Percentiles rank a stretch among this genome's conserved stretches.
Evolutionary conservation across 2,797 vertebrate genomes (phyloP).

Genomic region (Coilia nasus): DNA sequence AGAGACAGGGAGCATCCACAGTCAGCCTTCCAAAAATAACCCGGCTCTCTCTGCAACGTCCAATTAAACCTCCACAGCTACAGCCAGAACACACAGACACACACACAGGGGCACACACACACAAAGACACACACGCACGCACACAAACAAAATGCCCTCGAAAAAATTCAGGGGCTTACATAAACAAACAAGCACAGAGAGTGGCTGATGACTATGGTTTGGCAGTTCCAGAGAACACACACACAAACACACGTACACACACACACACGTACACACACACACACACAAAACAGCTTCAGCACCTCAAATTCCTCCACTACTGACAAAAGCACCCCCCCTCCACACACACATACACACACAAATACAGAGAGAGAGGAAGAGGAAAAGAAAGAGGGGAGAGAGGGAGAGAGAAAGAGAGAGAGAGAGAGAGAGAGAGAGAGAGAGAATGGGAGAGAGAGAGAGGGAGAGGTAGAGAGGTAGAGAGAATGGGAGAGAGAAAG

Average conservation of each 20-base stretch:
- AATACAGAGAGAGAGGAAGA: too few species aligned
- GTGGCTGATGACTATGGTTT: neutral
- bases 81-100: neutral
- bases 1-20: too few species aligned
- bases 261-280: neutral
- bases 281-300: neutral
- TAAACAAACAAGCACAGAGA: neutral
- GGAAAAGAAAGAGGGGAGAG: slow-evolving; percentile 17
- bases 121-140: neutral
- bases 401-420: neutral
- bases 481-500: too few species aligned
- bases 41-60: neutral
- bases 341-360: too few species aligned
- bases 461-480: too few species aligned
- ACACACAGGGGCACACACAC: neutral
- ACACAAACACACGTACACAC: neutral
- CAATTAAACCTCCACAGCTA: neutral
- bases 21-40: too few species aligned
- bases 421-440: too few species aligned
- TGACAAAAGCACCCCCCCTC: neutral
- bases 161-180: neutral
- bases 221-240: slow-evolving; percentile 1
- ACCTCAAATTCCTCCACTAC: too few species aligned
- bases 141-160: neutral
- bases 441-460: too few species aligned